A percentile compares a stretch with the other conserved stretches of the same genome.
Conservation (phyloP, 2,888 invertebrate genomes). For the Antitype chi region DNA sequence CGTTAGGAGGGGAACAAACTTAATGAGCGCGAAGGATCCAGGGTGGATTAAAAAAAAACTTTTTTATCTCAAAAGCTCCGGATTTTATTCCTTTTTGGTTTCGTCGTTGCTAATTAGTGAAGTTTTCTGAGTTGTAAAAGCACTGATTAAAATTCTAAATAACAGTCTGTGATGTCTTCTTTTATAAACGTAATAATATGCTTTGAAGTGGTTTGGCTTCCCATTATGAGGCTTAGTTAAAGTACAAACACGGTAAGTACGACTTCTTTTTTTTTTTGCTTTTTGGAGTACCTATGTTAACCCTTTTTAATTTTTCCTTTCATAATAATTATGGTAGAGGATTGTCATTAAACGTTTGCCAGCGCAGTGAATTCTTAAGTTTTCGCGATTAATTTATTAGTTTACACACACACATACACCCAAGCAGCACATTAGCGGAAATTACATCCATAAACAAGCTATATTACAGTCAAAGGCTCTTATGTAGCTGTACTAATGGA, state of each 20-base stretch:
- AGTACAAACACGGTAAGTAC: not conserved
- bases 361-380: not conserved
- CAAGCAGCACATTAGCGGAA: too few relatives aligned
- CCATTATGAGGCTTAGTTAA: not conserved
- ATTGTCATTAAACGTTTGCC: not conserved
- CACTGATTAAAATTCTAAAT: constrained; percentile 49
- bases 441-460: too few relatives aligned
- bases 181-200: not conserved
- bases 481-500: too few relatives aligned
- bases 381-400: not conserved
- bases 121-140: constrained; percentile 39
- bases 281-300: not conserved
- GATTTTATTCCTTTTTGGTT: constrained; percentile 49
- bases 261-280: not conserved
- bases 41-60: constrained; percentile 49
- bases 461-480: too few relatives aligned
- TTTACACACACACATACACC: too few relatives aligned
- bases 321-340: not conserved
- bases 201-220: not conserved
- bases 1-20: constrained; percentile 52
- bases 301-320: not conserved
- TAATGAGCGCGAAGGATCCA: constrained; percentile 66
- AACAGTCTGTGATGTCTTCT: constrained; percentile 9
- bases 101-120: constrained; percentile 63
- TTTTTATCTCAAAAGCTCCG: constrained; percentile 49